phyloP scores from a whole-genome alignment of 2,888 invertebrate genomes.

The Epistrophe grossulariae region DNA sequence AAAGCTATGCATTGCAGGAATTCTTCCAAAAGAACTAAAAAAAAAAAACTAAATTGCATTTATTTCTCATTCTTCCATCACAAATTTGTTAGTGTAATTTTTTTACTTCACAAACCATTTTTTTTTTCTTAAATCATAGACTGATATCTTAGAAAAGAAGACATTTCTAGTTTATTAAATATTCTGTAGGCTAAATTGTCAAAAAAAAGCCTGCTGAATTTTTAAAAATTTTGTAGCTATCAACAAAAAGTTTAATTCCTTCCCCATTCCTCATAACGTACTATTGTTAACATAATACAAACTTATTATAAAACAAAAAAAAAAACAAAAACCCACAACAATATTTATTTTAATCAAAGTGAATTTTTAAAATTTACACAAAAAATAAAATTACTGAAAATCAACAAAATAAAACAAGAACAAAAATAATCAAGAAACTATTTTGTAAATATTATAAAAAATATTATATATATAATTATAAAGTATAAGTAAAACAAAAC shows the following conservation, averaged over 20 bases:
- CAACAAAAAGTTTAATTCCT: slow-evolving; percentile 26
- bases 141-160: slow-evolving; percentile 8
- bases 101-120: background rate
- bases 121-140: slow-evolving; percentile 7
- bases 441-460: slow-evolving; percentile 73
- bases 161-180: background rate
- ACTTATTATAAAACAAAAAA: slow-evolving; percentile 24
- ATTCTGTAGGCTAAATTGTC: background rate
- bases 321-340: slow-evolving; percentile 15
- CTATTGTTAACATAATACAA: slow-evolving; percentile 42
- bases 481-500: slow-evolving; percentile 50
- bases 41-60: slow-evolving; percentile 20
- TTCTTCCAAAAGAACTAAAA: too few relatives aligned
- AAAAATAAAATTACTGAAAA: slow-evolving; percentile 42
- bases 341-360: slow-evolving; percentile 55
- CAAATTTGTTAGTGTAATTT: background rate
- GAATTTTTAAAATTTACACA: slow-evolving; percentile 64
- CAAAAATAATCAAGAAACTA: slow-evolving; percentile 69
- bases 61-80: slow-evolving; percentile 27
- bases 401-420: slow-evolving; percentile 39
- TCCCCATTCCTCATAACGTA: slow-evolving; percentile 33
- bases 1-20: background rate
- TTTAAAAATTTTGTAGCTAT: background rate
- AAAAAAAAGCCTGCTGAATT: slow-evolving; percentile 1
- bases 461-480: slow-evolving; percentile 37